Percentiles rank a stretch among this genome's conserved stretches.
phyloP scores from a whole-genome alignment of 2,113 vertebrate species.

The Dromaius novaehollandiae region DNA sequence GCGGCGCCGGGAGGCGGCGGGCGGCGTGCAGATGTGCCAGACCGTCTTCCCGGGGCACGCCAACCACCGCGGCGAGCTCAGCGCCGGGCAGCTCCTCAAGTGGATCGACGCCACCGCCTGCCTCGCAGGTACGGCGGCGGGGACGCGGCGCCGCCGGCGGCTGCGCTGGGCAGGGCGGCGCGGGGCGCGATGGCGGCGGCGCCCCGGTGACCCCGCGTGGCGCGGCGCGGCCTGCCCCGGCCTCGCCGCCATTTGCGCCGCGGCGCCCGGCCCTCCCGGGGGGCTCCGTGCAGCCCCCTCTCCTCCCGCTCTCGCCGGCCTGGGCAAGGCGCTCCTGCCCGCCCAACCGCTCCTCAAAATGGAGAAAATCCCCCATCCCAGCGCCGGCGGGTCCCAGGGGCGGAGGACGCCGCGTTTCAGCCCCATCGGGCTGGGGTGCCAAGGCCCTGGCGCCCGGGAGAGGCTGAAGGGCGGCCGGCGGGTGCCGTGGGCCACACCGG shows the following conservation, averaged over 20 bases:
- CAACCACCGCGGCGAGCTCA: constrained; percentile 71
- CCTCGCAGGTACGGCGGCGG: constrained; percentile 73
- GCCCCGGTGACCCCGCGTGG: not conserved
- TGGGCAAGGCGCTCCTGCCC: no score
- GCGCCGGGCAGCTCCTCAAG: constrained; percentile 77
- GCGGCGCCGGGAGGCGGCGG: not conserved
- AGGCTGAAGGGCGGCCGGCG: no score
- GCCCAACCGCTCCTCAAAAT: no score
- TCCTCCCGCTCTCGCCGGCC: no score
- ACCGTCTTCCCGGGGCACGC: constrained; percentile 72
- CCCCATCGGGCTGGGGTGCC: no score
- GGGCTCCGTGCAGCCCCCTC: no score
- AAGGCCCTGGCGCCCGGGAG: not conserved
- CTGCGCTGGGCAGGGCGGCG: no score
- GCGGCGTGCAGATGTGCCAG: constrained; percentile 71
- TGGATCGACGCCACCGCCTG: constrained; percentile 81
- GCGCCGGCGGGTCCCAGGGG: not conserved
- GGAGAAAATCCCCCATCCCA: no score
- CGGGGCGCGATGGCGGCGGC: not conserved
- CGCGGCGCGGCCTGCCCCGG: not conserved
- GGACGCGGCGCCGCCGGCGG: not conserved
- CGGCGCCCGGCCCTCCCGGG: no score
- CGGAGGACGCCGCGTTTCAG: no score
- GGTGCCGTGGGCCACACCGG: not conserved
- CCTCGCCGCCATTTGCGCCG: not conserved